Base-by-base conservation (phyloP, 2,113 vertebrate genomes). In the Gymnogyps californianus region DNA sequence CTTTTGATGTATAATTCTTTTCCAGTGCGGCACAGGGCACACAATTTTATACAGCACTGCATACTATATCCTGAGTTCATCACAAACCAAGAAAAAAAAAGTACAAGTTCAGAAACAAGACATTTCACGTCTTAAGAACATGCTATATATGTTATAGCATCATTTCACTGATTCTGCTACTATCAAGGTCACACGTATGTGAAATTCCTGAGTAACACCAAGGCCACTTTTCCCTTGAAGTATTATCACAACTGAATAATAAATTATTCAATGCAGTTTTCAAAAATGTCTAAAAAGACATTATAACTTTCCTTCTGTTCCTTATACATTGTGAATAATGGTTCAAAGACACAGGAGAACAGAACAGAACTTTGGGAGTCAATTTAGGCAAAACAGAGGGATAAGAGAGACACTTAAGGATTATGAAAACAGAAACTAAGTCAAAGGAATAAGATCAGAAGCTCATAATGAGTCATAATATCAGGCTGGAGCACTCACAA, bases 141-240 rank as follows among this genome's bases (percentile, higher is more conserved):
- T 9, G 36, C 62, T 67, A 51, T 25, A 13, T 18, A 13, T 14
- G 21, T 40, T 28, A 44, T 1, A 47, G 19, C 11, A 61, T 44
- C 42, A 10, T 82, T 78, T 71, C 52, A 67, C 32, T 58, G 51
- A 40, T 70, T 75, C 61, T 82, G 46, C 61, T 66, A 2, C 1
- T 3, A 79, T 49, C 42, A 42, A 94, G 66, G 42, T 76, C 79
- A 86, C n/a, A 52, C 0, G 0, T 7, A 31, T 0, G 0, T 44
- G 44, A 90, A 87, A 75, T 40, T 62, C 32, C 31, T 61, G 10
- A 59, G 16, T 25, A 91, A 67, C n/a, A 61, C 11, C n/a, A 89
- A 89, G 58, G 69, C 38, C n/a, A 13, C 11, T 51, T 66, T 69
- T 66, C n/a, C 51, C 38, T 70, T 89, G 21, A 81, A 77, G 12